A percentile compares a stretch with the other conserved stretches of the same genome.
Evolutionary conservation across 2,888 invertebrate species (phyloP).

Genomic region (Drosophila anceps): DNA sequence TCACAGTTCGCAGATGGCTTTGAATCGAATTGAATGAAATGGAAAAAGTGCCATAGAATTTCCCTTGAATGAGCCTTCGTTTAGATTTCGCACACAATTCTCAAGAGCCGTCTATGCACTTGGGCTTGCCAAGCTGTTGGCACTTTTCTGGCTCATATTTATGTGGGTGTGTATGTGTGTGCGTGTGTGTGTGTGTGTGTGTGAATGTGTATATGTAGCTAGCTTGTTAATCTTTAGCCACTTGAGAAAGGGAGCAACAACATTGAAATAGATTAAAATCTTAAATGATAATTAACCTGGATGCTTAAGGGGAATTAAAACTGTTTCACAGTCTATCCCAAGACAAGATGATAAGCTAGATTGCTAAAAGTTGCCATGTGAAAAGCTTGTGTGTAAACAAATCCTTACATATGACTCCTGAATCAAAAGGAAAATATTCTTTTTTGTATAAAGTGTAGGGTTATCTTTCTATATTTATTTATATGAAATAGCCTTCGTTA

Average conservation of each 20-base stretch:
- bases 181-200: background rate
- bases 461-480: too few relatives aligned
- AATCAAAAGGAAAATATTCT: background rate
- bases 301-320: constrained; percentile 15
- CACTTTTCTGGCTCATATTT: constrained; percentile 53
- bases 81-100: constrained; percentile 74
- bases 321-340: background rate
- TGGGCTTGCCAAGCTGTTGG: constrained; percentile 23
- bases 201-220: background rate
- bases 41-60: constrained; percentile 69
- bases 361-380: too few relatives aligned
- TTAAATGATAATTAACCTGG: constrained; percentile 37
- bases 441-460: too few relatives aligned
- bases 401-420: background rate
- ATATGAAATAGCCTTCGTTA: background rate
- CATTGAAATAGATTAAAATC: constrained; percentile 34
- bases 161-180: constrained; percentile 14
- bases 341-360: background rate
- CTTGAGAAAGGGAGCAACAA: background rate
- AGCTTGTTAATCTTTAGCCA: constrained; percentile 28
- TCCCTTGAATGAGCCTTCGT: constrained; percentile 67
- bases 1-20: constrained; percentile 67
- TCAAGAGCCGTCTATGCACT: constrained; percentile 55
- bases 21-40: constrained; percentile 71
- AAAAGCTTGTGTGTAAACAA: background rate